Evolutionary conservation across 2,113 vertebrate species (phyloP), one percentile per base, ranked within the genome.

Genomic region (Charadrius vociferus): DNA sequence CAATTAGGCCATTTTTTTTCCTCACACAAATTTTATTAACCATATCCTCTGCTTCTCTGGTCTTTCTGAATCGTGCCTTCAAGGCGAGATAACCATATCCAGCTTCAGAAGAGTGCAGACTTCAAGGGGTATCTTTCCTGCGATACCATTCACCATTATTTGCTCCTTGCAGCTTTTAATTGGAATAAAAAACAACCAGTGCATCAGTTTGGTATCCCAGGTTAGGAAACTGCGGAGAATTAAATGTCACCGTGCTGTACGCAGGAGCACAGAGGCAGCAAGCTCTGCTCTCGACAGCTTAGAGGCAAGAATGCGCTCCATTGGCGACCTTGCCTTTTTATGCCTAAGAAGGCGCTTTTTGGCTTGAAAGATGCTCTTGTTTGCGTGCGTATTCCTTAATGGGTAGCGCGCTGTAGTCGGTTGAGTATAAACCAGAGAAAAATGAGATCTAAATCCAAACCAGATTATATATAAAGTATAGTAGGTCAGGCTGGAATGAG

Each of bases 391-490:
- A 9, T 16, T 53, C 24, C 19, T 30, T 41, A 26, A 13, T 3
- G 14, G 47, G 10, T 23, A 30, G 47, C 2, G 14, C 1, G 3
- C 29, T 0, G 0, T 52, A 17, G 36, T 62, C 1, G 6, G 39
- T 59, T 45, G 55, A 56, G 58, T 65, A 37, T 32, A 77, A 91
- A 81, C 13, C 18, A 32, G 56, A 23, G 36, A 14, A 53, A 67
- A 78, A 86, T 7, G 61, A 52, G 81, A n/a, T 83, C 41, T 29
- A 27, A 88, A 78, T 84, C 36, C 73, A 41, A 81, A 66, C 13
- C 59, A 55, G 81, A 32, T 45, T 12, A 41, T 16, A 3, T 13
- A 4, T 29, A 23, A 50, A 91, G 68, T 55, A 18, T 39, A 90
- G 86, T 61, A 67, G 92, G 86, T 95, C 81, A 74, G 65, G 49